Evolutionary conservation across 2,113 vertebrate genomes (phyloP), one percentile per base, ranked within the genome.

Genomic region (Caracal caracal): DNA sequence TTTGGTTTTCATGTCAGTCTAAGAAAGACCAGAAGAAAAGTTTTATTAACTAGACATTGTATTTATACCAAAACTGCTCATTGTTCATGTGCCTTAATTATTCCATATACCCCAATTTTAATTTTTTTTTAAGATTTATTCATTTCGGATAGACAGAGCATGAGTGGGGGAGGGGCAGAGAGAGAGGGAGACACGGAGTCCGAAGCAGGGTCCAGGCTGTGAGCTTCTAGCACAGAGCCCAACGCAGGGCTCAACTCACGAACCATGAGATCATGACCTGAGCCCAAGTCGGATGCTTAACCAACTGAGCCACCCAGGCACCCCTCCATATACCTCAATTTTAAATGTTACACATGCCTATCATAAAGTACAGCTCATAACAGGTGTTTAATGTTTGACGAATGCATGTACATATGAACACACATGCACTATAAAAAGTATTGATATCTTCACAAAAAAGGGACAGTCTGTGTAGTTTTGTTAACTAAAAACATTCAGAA

Each of bases 1-100:
- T 98, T 98, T 99, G 91, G 98, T 98, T 96, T 99, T 98, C 95
- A 98, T 98, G 96, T 99, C 99, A 81, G 99, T 99, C 99, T 99
- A 90, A 95, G 93, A 96, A 97, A 68, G 19, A 94, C 66, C 95
- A 90, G 2, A 94, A 75, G 24, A 66, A 30, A 2, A 75, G 5
- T 91, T 66, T 91, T 93, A 97, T 90, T 71, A 92, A 82, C 2
- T 65, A 19, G 79, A 93, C 26, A 81, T 26, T 90, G 24, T 17
- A 88, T 22, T 87, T 11, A 5, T 33, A 90, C 7, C 33, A 24
- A 91, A 86, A 97, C 7, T 1, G 1, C 51, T 81, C 40, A 20
- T 6, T 93, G 30, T 56, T 63, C 35, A 70, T 10, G 12, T 59
- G 49, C 17, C 19, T 49, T 89, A 80, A 35, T 56, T 82, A 78